Conservation (phyloP, 2,113 vertebrate species). For the Thymallus thymallus region DNA sequence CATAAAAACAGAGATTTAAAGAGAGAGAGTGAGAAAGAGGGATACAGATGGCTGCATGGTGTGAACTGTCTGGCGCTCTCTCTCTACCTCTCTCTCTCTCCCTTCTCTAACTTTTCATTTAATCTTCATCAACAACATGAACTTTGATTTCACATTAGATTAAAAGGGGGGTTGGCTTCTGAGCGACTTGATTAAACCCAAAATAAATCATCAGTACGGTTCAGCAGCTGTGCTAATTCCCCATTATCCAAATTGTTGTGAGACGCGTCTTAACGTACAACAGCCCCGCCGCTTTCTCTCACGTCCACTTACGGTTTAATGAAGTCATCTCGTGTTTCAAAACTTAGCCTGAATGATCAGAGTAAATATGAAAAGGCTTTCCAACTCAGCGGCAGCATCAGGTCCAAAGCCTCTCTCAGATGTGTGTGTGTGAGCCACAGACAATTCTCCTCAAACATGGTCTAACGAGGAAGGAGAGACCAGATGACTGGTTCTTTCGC, state of each 20-base stretch:
- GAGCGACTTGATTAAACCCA: constrained; percentile 39
- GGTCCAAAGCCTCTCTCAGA: neutral
- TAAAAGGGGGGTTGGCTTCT: constrained; percentile 34
- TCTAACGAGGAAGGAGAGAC: constrained; percentile 62
- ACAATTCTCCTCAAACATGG: constrained; percentile 57
- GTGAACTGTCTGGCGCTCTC: constrained; percentile 19
- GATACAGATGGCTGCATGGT: constrained; percentile 8
- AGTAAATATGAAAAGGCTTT: neutral
- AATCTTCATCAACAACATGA: constrained; percentile 42
- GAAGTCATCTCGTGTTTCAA: constrained; percentile 5
- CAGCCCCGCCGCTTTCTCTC: constrained; percentile 10
- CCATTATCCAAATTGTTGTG: constrained; percentile 13
- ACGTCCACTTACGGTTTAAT: constrained; percentile 28
- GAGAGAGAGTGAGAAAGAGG: neutral
- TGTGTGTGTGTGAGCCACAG: constrained; percentile 39
- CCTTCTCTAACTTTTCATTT: constrained; percentile 14
- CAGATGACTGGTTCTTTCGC: constrained; percentile 61
- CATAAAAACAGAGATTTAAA: neutral
- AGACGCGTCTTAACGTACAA: constrained; percentile 32
- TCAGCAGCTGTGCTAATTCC: constrained; percentile 37
- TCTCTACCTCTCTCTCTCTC: neutral
- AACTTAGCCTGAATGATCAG: neutral
- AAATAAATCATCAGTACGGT: constrained; percentile 40
- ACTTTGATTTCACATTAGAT: constrained; percentile 43
- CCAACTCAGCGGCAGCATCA: neutral